Base-by-base conservation (phyloP, 2,113 vertebrate species). In the Xerus inauris region DNA sequence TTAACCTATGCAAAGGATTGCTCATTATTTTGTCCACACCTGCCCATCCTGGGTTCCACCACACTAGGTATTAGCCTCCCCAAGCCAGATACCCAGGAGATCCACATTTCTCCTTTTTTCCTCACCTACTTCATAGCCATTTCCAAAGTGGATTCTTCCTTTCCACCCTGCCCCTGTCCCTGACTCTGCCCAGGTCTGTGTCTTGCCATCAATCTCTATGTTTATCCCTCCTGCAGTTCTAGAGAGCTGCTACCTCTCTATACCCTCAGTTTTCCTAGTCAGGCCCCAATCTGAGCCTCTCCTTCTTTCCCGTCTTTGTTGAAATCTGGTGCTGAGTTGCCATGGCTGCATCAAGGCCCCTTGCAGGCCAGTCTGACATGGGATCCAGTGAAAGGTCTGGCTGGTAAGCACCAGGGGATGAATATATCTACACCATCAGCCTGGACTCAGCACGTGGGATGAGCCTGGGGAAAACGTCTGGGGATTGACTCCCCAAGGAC, bases 401-500 rank as follows among this genome's bases (percentile, higher is more conserved):
- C 8, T 94, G 85, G 28, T 72, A 71, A 85, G 38, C 65, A 17
- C 26, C 1, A 6, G 76, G 40, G 80, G 28, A 19, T 35, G 35
- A 20, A 24, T 42, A 8, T 6, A 14, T n/a, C 17, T 9, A 42
- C 6, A 6, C 14, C 67, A 20, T 88, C 47, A 30, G 28, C 69
- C 67, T 91, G 88, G 62, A 81, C 85, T 20, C 28, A 40, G 81
- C 82, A 76, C 38, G 24, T 22, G 71, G 73, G 79, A 75, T 47
- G 57, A 94, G 47, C 75, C 57, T 59, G 51, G 77, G 73, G 88
- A 87, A 65, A 92, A 35, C 5, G 38, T 72, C 59, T 89, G 75
- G 71, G 79, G 71, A 96, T 71, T 1, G 26, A 38, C 79, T 96
- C 94, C 87, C 80, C 13, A 47, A 79, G 92, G 96, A 87, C 59